These are phyloP conservation scores for Spodoptera littoralis DNA, from an alignment of 2,888 invertebrate genomes.

Conservation along the genomic window DNA sequence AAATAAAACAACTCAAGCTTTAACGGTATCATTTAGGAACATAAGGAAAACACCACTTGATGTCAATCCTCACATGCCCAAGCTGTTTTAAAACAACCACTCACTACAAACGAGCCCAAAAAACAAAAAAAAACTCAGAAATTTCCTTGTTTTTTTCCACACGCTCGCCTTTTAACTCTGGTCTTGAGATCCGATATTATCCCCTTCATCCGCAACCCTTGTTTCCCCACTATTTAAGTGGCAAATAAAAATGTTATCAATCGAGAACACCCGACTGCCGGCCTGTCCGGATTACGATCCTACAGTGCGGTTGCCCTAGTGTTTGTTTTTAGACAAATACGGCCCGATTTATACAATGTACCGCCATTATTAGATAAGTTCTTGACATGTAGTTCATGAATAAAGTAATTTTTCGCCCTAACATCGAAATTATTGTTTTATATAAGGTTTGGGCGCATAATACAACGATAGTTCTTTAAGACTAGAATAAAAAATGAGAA, in stretches of 20 bases:
- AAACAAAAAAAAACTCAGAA: conserved; percentile 36
- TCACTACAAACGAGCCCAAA: conserved; percentile 28
- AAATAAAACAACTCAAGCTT: neutral
- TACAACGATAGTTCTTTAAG: too few relatives aligned
- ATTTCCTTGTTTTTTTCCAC: conserved; percentile 42
- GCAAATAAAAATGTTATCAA: conserved; percentile 78
- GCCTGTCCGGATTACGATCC: conserved; percentile 62
- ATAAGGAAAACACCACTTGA: conserved; percentile 22
- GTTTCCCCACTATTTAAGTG: conserved; percentile 69
- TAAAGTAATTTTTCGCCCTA: too few relatives aligned
- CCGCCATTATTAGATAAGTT: neutral
- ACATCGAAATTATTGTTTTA: too few relatives aligned
- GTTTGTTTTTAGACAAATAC: conserved; percentile 55
- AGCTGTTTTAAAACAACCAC: conserved; percentile 28
- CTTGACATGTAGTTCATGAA: neutral
- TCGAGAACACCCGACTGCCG: conserved; percentile 58
- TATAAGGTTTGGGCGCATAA: too few relatives aligned
- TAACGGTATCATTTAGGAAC: conserved; percentile 12
- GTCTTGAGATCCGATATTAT: conserved; percentile 64
- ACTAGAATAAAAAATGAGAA: too few relatives aligned
- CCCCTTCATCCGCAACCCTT: conserved; percentile 65
- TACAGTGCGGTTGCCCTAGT: conserved; percentile 54
- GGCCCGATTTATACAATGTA: conserved; percentile 5
- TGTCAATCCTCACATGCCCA: conserved; percentile 14
- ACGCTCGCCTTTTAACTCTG: conserved; percentile 53